Evolutionary conservation across 2,113 vertebrate species (phyloP), one percentile per base, ranked within the genome.

Genomic region (Bubo bubo): DNA sequence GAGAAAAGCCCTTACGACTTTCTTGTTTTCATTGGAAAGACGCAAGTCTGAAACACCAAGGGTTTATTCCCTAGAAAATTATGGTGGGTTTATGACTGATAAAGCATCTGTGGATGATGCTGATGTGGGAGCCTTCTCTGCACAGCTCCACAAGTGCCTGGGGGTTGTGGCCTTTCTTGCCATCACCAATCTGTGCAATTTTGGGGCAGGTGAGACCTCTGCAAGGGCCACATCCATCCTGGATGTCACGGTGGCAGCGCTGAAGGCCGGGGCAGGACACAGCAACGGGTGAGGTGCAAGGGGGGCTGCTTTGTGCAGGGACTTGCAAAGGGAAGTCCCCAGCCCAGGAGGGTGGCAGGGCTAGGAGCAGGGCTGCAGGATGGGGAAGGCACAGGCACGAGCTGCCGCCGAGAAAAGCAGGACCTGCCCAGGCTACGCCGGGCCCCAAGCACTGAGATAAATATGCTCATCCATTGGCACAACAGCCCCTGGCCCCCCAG

Each of bases 11-110:
- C 1, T 26, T 37, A 43, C 0, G 4, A 21, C 8, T 60, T 75
- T 37, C 53, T 50, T 35, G 59, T 26, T 47, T 77, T 39, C 23
- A 0, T 22, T n/a, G 82, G 67, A 49, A 87, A 49, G 50, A 24
- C 0, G 1, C 2, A 1, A 34, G 2, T 26, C 37, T 70, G 62
- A 27, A 35, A 12, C 3, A 4, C n/a, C 2, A 0, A 21, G 37
- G 43, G 20, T 23, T 59, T 39, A 18, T 66, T 71, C 58, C 71
- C 58, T 34, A 34, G 68, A 88, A 49, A 30, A 50, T 37, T 1
- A 23, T 8, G 0, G n/a, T 2, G 0, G 27, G 58, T 59, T 88
- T 47, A 21, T 0, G 4, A 30, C 18, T 2, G 4, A 49, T 16
- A 20, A 43, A 74, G 43, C 49, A 16, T 4, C 49, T 4, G 6